Percentiles rank a stretch among this genome's conserved stretches.
Evolutionary conservation across 2,797 vertebrate genomes (phyloP).

Genomic region (Sciurus vulgaris): DNA sequence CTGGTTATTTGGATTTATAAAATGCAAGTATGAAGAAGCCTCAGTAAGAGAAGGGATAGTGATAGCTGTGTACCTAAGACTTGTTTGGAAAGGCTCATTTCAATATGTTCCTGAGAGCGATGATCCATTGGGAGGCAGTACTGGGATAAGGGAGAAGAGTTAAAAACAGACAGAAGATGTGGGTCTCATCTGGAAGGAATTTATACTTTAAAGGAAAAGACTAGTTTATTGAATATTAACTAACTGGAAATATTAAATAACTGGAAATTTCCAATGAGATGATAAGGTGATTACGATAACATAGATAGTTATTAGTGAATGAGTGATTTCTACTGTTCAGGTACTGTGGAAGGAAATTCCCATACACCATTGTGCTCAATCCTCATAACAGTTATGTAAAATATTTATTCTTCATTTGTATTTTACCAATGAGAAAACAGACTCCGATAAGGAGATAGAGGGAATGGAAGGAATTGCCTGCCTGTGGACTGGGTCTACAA

Average conservation of each 20-base stretch:
- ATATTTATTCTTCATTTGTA: neutral
- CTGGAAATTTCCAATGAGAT: neutral
- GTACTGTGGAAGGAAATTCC: neutral
- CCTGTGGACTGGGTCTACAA: neutral
- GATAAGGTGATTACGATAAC: neutral
- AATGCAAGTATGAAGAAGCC: neutral
- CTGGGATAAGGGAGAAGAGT: neutral
- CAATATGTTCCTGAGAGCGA: neutral
- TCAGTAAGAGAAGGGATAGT: neutral
- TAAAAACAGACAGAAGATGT: neutral
- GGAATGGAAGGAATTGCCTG: neutral
- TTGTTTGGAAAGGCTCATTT: constrained; percentile 22
- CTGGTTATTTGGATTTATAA: neutral
- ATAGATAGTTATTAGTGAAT: neutral
- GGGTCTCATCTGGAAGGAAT: neutral
- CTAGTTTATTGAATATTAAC: constrained; percentile 18
- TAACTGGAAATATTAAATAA: neutral
- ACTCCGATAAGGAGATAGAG: neutral
- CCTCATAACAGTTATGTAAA: neutral
- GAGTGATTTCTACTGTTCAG: neutral
- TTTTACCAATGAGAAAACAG: neutral
- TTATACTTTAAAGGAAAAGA: neutral
- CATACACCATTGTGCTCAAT: neutral
- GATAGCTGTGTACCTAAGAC: neutral
- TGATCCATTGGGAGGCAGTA: neutral